Evolutionary conservation across 2,797 vertebrate species (phyloP).

Genomic region (Dendrocincla fuliginosa): DNA sequence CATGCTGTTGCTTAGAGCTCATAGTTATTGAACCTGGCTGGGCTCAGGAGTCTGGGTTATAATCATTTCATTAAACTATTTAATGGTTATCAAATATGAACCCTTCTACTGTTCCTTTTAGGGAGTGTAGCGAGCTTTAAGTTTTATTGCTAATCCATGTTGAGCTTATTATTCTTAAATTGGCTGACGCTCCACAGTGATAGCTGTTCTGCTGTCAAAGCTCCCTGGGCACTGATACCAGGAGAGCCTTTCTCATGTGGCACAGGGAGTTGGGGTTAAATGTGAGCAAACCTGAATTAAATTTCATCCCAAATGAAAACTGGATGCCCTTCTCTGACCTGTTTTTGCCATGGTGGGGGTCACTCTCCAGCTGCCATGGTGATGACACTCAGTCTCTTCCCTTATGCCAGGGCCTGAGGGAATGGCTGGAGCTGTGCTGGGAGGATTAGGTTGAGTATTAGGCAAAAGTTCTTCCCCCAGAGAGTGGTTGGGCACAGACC

Average conservation of each 20-base stretch:
- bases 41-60: constrained; percentile 69
- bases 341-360: accelerated
- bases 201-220: neutral
- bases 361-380: accelerated
- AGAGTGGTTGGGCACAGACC: neutral
- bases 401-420: neutral
- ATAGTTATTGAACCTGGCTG: constrained; percentile 67
- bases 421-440: accelerated
- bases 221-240: accelerated
- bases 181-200: neutral
- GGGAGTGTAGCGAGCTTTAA: neutral
- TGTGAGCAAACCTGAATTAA: accelerated
- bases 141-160: constrained; percentile 4
- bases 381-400: neutral
- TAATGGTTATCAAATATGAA: constrained; percentile 81
- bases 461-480: neutral
- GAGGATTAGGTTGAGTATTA: accelerated
- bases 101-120: constrained; percentile 30
- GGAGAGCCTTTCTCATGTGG: neutral
- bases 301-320: neutral
- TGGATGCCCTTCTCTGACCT: neutral
- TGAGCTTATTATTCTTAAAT: neutral
- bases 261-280: accelerated
- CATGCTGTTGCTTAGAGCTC: constrained; percentile 66
- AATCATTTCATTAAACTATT: constrained; percentile 81